Conservation (phyloP, 2,888 invertebrate genomes). For the Byasa hedistus region DNA sequence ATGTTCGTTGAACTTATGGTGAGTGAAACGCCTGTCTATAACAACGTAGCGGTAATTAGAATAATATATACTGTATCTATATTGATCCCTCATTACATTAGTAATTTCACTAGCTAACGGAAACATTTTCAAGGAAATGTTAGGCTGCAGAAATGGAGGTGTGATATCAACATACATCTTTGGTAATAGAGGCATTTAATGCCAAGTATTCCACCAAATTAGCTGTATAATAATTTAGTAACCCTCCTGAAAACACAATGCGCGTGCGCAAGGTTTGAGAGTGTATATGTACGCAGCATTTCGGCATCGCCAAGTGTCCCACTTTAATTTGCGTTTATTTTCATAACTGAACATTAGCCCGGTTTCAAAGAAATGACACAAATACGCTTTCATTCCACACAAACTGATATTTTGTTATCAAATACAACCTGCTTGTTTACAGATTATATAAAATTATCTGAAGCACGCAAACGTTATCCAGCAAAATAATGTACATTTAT, state of each 20-base stretch:
- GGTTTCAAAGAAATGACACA: conserved; percentile 26
- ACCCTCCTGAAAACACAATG: conserved; percentile 20
- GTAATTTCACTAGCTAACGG: too few species aligned
- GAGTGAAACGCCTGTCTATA: too few species aligned
- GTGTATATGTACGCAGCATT: conserved; percentile 28
- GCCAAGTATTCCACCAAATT: neutral
- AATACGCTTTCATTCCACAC: conserved; percentile 15
- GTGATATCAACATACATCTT: neutral
- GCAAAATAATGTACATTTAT: neutral
- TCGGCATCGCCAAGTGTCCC: conserved; percentile 30
- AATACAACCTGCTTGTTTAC: conserved; percentile 6
- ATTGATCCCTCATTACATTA: too few species aligned
- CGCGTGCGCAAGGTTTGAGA: conserved; percentile 23
- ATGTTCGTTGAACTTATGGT: too few species aligned
- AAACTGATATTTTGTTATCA: conserved; percentile 12
- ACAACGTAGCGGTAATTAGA: too few species aligned
- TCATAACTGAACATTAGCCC: conserved; percentile 33
- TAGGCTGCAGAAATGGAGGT: too few species aligned
- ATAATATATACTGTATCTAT: too few species aligned
- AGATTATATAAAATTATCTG: neutral
- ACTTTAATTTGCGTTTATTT: conserved; percentile 34
- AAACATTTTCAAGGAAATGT: too few species aligned
- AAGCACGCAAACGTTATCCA: neutral
- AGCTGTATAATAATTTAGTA: conserved; percentile 19
- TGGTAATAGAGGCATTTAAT: neutral